Evolutionary conservation across 2,113 vertebrate species (phyloP), one percentile per base, ranked within the genome.

Genomic region (Dromas ardeola): DNA sequence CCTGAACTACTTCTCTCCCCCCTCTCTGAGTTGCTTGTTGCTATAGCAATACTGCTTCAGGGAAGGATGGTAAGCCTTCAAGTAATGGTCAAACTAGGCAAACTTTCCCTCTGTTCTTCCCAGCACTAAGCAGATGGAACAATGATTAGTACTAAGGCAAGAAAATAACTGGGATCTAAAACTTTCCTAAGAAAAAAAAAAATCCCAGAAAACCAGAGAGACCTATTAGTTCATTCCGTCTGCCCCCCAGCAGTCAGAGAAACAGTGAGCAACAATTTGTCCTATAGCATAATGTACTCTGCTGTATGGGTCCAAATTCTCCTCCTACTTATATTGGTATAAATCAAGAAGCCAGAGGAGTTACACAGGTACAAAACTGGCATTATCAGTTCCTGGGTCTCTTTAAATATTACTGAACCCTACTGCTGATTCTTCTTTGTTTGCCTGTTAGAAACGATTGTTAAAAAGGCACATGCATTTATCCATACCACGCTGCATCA

Each of bases 401-500:
- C 79, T 88, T 95, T 95, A 95, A 95, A 88, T 88, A 92, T 88
- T 95, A 56, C 92, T 10, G 20, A 71, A 53, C 81, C 67, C 95
- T 86, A 95, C 97, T 84, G 96, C 96, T 81, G 95, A 86, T 50
- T 93, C 76, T 93, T 93, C 66, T 67, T 96, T 85, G 86, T 96
- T 89, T 86, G 78, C 96, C 94, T 95, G 97, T 89, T 95, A 97
- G 95, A 96, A 97, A 80, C 16, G 10, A 97, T 95, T 97, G 91
- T 85, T 92, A 61, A 84, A 97, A 97, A 98, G 53, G 94, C 90
- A 84, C 94, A 96, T 61, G 87, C 95, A 96, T 97, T 98, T 92
- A 94, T 77, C 92, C 92, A 59, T 59, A 88, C 88, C 86, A 88
- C 89, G 95, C 84, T 93, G 86, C 94, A 97, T 98, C 96, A 66